Conservation (phyloP, 2,888 invertebrate species). For the Drosophila phalerata region DNA sequence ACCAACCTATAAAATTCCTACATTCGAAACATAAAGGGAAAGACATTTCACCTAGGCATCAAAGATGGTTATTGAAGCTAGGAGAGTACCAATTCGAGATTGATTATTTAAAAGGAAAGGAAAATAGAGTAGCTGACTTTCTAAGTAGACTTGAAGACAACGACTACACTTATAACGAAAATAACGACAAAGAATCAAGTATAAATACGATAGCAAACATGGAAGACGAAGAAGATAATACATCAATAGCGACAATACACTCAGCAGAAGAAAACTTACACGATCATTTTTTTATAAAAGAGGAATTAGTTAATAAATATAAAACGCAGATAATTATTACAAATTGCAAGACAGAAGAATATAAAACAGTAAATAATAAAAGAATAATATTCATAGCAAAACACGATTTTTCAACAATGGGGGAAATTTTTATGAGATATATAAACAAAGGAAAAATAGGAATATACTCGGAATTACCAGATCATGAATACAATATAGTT, state of each 20-base stretch:
- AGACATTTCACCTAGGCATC: background rate
- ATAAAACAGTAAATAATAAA: conserved; percentile 38
- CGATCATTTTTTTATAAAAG: too few relatives aligned
- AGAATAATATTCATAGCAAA: conserved; percentile 43
- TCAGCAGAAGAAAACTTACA: too few relatives aligned
- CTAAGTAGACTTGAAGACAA: conserved; percentile 1
- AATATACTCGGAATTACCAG: conserved; percentile 9
- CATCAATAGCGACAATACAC: too few relatives aligned
- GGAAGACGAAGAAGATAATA: background rate
- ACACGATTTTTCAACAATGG: conserved; percentile 5
- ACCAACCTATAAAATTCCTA: too few relatives aligned
- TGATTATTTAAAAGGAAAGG: conserved; percentile 2
- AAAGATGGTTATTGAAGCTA: background rate
- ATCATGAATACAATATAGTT: conserved; percentile 16
- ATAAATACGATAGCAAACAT: conserved; percentile 3
- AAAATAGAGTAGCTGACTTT: conserved; percentile 2
- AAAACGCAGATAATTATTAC: too few relatives aligned
- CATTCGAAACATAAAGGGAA: too few relatives aligned
- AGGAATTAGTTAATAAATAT: too few relatives aligned
- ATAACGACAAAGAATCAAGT: background rate
- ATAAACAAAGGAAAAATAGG: conserved; percentile 16
- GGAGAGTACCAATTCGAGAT: background rate
- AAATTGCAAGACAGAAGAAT: too few relatives aligned
- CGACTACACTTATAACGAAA: background rate
- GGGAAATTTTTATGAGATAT: conserved; percentile 6